phyloP scores from a whole-genome alignment of 1,140 invertebrate genomes.

The Stegodyphus dumicola region DNA sequence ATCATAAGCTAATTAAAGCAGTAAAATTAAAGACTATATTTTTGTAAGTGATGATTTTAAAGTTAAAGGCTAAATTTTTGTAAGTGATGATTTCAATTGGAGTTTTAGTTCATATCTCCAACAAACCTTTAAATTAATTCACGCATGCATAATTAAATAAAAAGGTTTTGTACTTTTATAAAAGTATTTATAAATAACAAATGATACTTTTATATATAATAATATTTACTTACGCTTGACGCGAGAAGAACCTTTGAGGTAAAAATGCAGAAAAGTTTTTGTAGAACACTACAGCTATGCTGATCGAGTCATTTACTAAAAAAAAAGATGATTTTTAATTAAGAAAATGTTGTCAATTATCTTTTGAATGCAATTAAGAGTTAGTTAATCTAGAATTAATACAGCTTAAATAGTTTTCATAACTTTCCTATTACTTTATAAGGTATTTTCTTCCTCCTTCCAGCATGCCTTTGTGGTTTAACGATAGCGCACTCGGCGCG shows the following conservation, averaged over 20 bases:
- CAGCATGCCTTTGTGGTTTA: no score
- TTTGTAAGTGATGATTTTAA: neutral
- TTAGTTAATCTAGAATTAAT: no score
- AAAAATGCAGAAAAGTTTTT: slow-evolving; percentile 61
- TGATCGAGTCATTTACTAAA: slow-evolving; percentile 58
- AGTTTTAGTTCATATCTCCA: neutral
- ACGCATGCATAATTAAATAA: neutral
- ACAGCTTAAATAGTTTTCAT: no score
- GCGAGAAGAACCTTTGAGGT: slow-evolving; percentile 37
- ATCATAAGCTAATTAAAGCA: no score
- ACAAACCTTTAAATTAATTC: neutral
- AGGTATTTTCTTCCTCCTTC: no score
- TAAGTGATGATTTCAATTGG: neutral
- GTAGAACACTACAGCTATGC: slow-evolving; percentile 58
- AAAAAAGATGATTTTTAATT: slow-evolving; percentile 19
- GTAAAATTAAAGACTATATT: no score
- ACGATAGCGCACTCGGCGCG: no score
- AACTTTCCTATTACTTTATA: no score
- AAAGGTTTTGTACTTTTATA: neutral
- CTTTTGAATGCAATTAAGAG: no score
- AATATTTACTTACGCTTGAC: slow-evolving; percentile 38
- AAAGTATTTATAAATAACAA: neutral
- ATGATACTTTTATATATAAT: neutral
- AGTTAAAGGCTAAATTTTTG: no score
- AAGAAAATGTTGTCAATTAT: neutral